Evolutionary conservation across 2,113 vertebrate species (phyloP), one percentile per base, ranked within the genome.

Genomic region (Montifringilla adamsi): DNA sequence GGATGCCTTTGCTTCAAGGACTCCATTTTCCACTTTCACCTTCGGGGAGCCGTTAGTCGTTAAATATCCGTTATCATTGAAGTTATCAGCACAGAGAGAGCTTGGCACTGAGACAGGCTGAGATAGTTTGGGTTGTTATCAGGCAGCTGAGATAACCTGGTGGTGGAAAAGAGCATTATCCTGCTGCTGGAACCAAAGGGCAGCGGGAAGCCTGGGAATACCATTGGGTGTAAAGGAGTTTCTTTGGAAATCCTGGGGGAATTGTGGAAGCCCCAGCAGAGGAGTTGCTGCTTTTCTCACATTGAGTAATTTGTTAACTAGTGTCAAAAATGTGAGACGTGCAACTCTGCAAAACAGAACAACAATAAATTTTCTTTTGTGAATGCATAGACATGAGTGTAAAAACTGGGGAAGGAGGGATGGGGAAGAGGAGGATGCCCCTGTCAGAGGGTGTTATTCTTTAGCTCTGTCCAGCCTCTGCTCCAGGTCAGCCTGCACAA

Each of bases 391-490:
- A 17, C 16, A 37, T 26, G 15, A 60, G n/a, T 60, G 23, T 12
- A 26, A 60, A 60, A 60, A 37, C 6, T 26, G 2, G 8, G 18
- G 19, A 4, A 53, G n/a, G 4, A 55, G n/a, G 11, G 30, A 15
- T 10, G 15, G n/a, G 31, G 21, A 49, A 6, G 4, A 39, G 13
- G 3, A 31, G 15, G 37, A 13, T 72, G 41, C 8, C 14, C 53
- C 41, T 22, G 24, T 9, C 33, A 20, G 59, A 70, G 22, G 0
- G 0, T 23, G 7, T 3, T 1, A 26, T 0, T 33, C 31, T 10
- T n/a, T 58, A n/a, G 9, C 56, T 58, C 33, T n/a, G 55, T 10
- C 31, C 19, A 21, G 20, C 3, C 33, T 58, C 33, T 59, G 22
- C 1, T 59, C 56, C 11, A 6, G n/a, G 15, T 1, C 56, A 58